Base-by-base conservation (phyloP, 2,888 invertebrate species). In the Lasioglossum malachurum region DNA sequence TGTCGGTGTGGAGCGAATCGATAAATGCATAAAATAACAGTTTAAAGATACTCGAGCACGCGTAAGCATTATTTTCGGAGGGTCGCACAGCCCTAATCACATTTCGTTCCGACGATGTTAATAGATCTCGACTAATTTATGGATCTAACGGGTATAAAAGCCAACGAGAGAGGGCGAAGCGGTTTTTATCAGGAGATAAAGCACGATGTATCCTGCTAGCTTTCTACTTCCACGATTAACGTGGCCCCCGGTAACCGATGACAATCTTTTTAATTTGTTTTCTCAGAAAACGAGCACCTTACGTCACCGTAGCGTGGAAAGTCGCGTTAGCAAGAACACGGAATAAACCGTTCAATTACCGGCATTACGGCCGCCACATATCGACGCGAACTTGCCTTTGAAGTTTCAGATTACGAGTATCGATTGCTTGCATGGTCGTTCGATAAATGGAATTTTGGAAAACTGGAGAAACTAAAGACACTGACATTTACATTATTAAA, bases 261-360 rank as follows among this genome's bases (percentile, higher is more conserved):
- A 83, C 90, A 91, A 91, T 91, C 91, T 91, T 88, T 91, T 91
- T 91, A 91, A 91, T 91, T 91, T 91, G 87, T 91, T 91, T 91
- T 91, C 91, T 86, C 75, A 83, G 88, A 88, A 91, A 86, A 84
- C 83, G 79, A 82, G 82, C 86, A 74, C 86, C 86, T 91, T 86
- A 82, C 87, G 88, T 88, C 89, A 91, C 80, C 85, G 75, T 87
- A 79, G 84, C 91, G 86, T 89, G 87, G 88, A 91, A 90, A 87
- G 87, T 75, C 82, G 87, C 76, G 72, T 81, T 81, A 78, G 80
- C 60, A 60, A 57, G 69, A 79, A 84, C 87, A 86, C 89, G 89
- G 80, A 86, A 90, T 86, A 83, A 86, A 86, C 84, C 90, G 79
- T 82, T 86, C 87, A 90, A 90, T 89, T 89, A 90, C 86, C 60